Conservation (phyloP, 1,140 invertebrate genomes). For the Hyposmocoma kahamanoa region DNA sequence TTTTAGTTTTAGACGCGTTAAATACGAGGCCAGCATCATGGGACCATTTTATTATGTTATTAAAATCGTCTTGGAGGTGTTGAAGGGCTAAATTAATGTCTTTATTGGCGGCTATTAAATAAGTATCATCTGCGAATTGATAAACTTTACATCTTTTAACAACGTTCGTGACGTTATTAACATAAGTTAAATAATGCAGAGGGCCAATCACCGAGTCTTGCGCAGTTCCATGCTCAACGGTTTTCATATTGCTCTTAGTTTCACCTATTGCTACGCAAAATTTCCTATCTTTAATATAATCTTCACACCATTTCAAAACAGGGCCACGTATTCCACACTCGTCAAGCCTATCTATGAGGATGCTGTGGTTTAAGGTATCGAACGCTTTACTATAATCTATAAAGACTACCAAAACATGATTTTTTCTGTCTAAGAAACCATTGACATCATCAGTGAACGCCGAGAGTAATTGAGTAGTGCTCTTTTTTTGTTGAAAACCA, state of each 20-base stretch:
- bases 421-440: not conserved
- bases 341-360: not conserved
- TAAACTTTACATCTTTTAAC: not conserved
- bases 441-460: not conserved
- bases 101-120: not conserved
- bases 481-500: not conserved
- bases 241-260: not conserved
- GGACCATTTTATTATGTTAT: not conserved
- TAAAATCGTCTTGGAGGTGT: not conserved
- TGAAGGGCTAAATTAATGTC: not conserved
- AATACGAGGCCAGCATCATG: not conserved
- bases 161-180: not conserved
- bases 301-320: not conserved
- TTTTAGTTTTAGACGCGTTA: not conserved
- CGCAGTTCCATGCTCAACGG: not conserved
- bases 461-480: not conserved
- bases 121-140: constrained; percentile 4
- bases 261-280: not conserved
- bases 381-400: not conserved
- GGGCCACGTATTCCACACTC: not conserved
- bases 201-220: constrained; percentile 1
- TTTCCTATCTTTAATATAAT: not conserved
- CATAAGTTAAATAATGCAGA: constrained; percentile 1
- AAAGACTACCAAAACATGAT: not conserved
- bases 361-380: not conserved